Evolutionary conservation across 2,888 invertebrate genomes (phyloP), one percentile per base, ranked within the genome.

Genomic region (Noctuana brunneofusca): DNA sequence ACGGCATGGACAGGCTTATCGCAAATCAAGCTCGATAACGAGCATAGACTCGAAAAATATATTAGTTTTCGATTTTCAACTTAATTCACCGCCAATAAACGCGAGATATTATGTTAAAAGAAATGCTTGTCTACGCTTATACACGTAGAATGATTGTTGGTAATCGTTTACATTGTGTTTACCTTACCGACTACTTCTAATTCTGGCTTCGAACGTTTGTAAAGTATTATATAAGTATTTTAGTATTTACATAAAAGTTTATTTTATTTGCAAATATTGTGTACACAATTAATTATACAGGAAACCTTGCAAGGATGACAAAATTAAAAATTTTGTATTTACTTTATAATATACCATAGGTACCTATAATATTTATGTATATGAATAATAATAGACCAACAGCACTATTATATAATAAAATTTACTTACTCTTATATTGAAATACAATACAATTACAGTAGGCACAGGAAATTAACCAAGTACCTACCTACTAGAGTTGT

Each of bases 1-100:
- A 78, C 82, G 81, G 85, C 84, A 87, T 86, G 80, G 84, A 80
- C 73, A 69, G 80, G 82, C 87, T 90, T 91, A 90, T 90, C 89
- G 77, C 83, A 84, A 89, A 87, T 89, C 88, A 85, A 82, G 78
- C 72, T 76, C 74, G 89, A 89, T 90, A 89, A 87, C 84, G 78
- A 74, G 71, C 72, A 80, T 70, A 70, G 81, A 79, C 81, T 78
- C 77, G 77, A 69, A 77, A 73, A 73, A 71, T 73, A 71, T 75
- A 81, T 79, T 80, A 76, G 78, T 76, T 52, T 57, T 43, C 56
- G 48, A 60, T 60, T 54, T 53, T 18, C 35, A 50, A 58, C 43
- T 38, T 58, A 27, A 30, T 52, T 52, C 20, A 9, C 52, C 41
- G 24, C 27, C 16, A 20, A 14, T 49, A 41, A 30, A 22, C 18